Evolutionary conservation across 1,140 invertebrate genomes (phyloP).

Genomic region (Drosophila albomicans): DNA sequence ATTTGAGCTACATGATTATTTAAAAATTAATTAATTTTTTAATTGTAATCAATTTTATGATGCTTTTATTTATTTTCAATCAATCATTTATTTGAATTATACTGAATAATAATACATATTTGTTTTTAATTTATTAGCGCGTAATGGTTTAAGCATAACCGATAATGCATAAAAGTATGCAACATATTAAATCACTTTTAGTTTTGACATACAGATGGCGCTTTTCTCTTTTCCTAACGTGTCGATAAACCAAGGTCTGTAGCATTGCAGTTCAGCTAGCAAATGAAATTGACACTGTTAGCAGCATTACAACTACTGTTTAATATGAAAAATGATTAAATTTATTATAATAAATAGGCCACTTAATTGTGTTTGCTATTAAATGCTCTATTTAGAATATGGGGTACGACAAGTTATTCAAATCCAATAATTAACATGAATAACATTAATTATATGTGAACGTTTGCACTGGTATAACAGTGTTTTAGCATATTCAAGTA

Average conservation of each 20-base stretch:
- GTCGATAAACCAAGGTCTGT: background rate
- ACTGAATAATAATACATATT: background rate
- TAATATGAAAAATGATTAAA: no score
- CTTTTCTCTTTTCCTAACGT: background rate
- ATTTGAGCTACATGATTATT: background rate
- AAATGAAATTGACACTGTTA: background rate
- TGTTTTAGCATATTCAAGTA: background rate
- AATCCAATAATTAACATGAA: no score
- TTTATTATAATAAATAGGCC: no score
- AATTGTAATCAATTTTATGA: no score
- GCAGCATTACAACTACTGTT: background rate
- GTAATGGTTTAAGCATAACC: background rate
- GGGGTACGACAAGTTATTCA: no score
- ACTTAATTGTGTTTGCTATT: no score
- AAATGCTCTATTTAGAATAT: no score
- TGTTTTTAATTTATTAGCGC: background rate
- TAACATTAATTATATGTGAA: no score
- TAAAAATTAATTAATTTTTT: background rate
- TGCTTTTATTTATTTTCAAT: no score
- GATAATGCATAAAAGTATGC: slow-evolving; percentile 1
- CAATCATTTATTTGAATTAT: no score
- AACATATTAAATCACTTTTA: background rate
- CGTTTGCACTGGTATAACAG: no score
- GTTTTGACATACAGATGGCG: background rate
- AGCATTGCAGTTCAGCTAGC: background rate